phyloP scores from a whole-genome alignment of 2,888 invertebrate genomes.

The Oscheius sp. region DNA sequence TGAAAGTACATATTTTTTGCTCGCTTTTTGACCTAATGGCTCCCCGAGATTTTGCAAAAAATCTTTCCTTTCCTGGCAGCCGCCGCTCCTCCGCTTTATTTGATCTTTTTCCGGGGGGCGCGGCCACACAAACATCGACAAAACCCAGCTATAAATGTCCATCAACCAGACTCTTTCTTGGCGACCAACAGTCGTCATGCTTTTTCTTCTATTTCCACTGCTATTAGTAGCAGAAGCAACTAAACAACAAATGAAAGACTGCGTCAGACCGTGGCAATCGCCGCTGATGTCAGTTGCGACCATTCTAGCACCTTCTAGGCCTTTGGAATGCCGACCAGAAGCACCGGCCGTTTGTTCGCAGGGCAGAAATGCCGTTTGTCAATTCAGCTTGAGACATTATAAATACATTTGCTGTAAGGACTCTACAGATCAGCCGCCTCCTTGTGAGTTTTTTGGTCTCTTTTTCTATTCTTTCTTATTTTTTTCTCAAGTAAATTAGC shows the following conservation, averaged over 20 bases:
- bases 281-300: conserved; percentile 40
- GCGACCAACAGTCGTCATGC: no score
- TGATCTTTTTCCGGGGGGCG: conserved; percentile 21
- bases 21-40: no score
- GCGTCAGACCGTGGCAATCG: conserved; percentile 50
- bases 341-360: conserved; percentile 33
- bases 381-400: conserved; percentile 42
- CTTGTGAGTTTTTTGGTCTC: conserved; percentile 32
- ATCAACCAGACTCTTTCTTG: no score
- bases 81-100: conserved; percentile 9
- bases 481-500: not conserved
- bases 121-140: conserved; percentile 21
- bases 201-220: not conserved
- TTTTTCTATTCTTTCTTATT: not conserved
- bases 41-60: not conserved
- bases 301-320: conserved; percentile 40
- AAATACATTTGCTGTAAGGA: conserved; percentile 53
- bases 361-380: conserved; percentile 43
- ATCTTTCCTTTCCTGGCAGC: not conserved
- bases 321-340: conserved; percentile 48
- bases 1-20: no score
- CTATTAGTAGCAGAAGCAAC: no score
- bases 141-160: not conserved
- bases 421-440: conserved; percentile 41
- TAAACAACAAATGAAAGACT: no score